A percentile compares a stretch with the other conserved stretches of the same genome.
These are phyloP conservation scores for Chrysolina americana DNA, from an alignment of 2,888 invertebrate species.

Conservation along the genomic window DNA sequence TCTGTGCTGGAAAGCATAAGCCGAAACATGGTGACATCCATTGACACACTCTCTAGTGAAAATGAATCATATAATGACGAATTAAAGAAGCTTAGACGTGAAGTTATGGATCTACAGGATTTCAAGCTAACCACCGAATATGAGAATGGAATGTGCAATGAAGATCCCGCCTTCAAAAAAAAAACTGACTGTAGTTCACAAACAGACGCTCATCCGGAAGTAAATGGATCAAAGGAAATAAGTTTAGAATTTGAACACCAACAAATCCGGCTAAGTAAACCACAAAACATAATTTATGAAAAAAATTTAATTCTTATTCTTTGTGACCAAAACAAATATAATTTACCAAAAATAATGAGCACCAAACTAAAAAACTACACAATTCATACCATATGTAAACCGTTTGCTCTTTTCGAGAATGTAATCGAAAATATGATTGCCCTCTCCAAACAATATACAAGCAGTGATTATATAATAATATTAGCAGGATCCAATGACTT, in stretches of 20 bases:
- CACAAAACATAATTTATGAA: background rate
- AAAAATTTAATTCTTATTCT: background rate
- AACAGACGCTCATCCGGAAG: background rate
- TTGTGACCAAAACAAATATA: background rate
- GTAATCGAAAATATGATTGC: background rate
- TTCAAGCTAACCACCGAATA: background rate
- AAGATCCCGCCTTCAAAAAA: background rate
- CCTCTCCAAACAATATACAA: background rate
- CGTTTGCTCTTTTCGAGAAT: background rate
- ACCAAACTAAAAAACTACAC: background rate
- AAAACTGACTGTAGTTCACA: no score
- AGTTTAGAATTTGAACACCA: background rate
- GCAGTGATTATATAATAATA: background rate
- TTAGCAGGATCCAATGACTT: background rate
- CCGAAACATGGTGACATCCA: background rate
- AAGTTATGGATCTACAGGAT: background rate
- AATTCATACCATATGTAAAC: background rate
- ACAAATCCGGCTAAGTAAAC: background rate
- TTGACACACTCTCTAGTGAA: conserved; percentile 1
- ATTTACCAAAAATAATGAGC: background rate
- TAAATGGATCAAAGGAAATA: background rate
- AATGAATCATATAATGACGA: background rate
- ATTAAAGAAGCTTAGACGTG: background rate
- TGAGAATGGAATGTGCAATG: background rate
- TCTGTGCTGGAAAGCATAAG: background rate